Conservation (phyloP, 2,888 invertebrate genomes). For the Habroteleia sp. region DNA sequence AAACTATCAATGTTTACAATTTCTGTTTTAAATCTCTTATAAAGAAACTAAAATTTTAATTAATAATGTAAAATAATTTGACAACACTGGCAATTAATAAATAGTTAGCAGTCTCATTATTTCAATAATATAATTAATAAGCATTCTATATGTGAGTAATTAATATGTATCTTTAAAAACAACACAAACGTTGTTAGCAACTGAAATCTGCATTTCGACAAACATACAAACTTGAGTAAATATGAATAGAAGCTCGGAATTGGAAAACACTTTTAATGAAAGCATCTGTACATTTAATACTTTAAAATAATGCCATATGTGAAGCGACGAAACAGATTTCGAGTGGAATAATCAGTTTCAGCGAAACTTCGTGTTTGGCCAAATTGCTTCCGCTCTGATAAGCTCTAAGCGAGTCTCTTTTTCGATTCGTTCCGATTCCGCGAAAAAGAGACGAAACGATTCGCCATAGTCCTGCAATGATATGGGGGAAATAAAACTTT, state of each 20-base stretch:
- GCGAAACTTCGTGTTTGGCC: constrained; percentile 1
- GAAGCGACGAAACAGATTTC: constrained; percentile 4
- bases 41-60: too few species aligned
- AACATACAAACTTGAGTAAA: too few species aligned
- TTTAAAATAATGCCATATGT: neutral
- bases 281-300: constrained; percentile 11
- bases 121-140: too few species aligned
- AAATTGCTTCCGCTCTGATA: constrained; percentile 26
- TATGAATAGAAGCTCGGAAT: neutral
- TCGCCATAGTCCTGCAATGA: constrained; percentile 15
- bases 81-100: too few species aligned
- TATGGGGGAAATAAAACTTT: constrained; percentile 27
- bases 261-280: constrained; percentile 10
- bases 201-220: too few species aligned
- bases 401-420: constrained; percentile 22
- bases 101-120: too few species aligned
- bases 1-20: too few species aligned
- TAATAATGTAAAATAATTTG: too few species aligned
- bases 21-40: too few species aligned
- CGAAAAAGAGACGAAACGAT: constrained; percentile 9
- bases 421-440: constrained; percentile 8
- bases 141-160: too few species aligned
- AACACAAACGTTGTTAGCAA: too few species aligned
- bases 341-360: constrained; percentile 26
- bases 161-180: too few species aligned